These are phyloP conservation scores for Pyrrhia umbra DNA, from an alignment of 2,888 invertebrate genomes.

Conservation along the genomic window DNA sequence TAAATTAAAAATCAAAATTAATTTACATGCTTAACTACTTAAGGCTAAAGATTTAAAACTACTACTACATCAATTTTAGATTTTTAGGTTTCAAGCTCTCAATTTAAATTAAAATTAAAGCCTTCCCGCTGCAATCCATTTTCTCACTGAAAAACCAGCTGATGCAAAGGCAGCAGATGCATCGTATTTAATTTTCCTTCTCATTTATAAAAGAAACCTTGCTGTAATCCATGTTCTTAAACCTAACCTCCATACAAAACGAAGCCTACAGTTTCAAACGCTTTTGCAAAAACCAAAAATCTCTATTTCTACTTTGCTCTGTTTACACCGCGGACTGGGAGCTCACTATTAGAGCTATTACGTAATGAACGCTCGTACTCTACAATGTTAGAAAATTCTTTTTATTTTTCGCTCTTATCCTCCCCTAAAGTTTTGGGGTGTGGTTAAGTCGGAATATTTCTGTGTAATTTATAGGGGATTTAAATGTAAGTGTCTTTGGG, in stretches of 20 bases:
- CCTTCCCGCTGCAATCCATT: no score
- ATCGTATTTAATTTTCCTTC: no score
- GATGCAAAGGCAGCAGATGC: no score
- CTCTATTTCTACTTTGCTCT: conserved; percentile 8
- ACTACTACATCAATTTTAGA: no score
- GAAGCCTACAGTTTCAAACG: conserved; percentile 18
- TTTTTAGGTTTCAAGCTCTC: no score
- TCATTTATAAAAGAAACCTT: not conserved
- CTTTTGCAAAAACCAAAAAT: conserved; percentile 40
- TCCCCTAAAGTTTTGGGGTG: conserved; percentile 33
- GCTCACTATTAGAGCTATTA: conserved; percentile 48
- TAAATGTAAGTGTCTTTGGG: no score
- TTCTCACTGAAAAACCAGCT: no score
- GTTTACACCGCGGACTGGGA: conserved; percentile 21
- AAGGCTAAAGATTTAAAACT: no score
- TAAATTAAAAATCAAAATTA: no score
- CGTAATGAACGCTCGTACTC: conserved; percentile 46
- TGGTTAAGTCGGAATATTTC: conserved; percentile 25
- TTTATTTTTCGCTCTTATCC: conserved; percentile 28
- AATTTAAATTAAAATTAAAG: no score
- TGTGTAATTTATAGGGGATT: no score
- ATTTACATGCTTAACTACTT: no score
- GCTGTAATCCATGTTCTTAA: not conserved
- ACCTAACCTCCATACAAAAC: conserved; percentile 11
- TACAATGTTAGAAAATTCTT: conserved; percentile 27